Evolutionary conservation across 2,797 vertebrate genomes (phyloP).

Genomic region (Nannoperca australis): DNA sequence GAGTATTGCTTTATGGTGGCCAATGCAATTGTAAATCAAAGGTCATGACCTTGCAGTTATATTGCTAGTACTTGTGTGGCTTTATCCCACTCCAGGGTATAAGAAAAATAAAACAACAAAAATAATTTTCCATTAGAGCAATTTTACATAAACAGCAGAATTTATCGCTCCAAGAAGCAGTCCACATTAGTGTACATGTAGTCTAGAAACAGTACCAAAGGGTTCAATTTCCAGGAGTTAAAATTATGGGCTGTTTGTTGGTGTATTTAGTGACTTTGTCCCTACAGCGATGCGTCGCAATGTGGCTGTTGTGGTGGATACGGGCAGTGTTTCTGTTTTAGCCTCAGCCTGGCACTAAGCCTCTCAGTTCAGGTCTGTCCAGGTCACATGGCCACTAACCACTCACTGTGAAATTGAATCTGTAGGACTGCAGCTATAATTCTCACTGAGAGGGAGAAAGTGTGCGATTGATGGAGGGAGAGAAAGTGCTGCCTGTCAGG

Average conservation of each 20-base stretch:
- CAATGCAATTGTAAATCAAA: conserved; percentile 43
- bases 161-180: not conserved
- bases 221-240: not conserved
- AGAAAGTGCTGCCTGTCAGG: conserved; percentile 40
- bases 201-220: not conserved
- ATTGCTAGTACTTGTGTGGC: not conserved
- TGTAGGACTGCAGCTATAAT: conserved; percentile 67
- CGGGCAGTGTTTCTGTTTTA: conserved; percentile 68
- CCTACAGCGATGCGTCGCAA: conserved; percentile 60
- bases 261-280: conserved; percentile 34
- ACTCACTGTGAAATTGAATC: conserved; percentile 80
- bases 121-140: not conserved
- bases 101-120: not conserved
- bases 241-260: not conserved
- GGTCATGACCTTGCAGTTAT: conserved; percentile 55
- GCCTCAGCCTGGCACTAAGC: conserved; percentile 70
- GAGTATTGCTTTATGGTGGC: not conserved
- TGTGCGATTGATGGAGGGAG: conserved; percentile 38
- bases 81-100: conserved; percentile 8
- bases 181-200: not conserved
- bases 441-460: conserved; percentile 59
- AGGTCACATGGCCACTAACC: conserved; percentile 80
- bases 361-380: conserved; percentile 77
- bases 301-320: conserved; percentile 30
- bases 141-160: not conserved